Base-by-base conservation (phyloP, 2,888 invertebrate species). In the Allacma fusca region DNA sequence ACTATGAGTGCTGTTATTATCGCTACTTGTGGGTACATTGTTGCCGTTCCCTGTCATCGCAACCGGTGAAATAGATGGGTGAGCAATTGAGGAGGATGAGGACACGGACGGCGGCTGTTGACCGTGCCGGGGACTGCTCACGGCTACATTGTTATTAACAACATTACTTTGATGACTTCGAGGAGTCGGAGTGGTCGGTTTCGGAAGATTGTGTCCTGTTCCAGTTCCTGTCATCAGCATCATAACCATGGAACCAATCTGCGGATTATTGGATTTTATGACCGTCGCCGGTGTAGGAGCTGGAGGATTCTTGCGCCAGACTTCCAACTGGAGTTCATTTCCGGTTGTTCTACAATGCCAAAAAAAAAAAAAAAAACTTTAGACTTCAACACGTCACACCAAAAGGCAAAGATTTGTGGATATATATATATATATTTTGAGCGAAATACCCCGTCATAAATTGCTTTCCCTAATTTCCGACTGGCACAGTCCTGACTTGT, bases 261-360 rank as follows among this genome's bases (percentile, higher is more conserved):
- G 69, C 9, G 75, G 50, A 65, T 16, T 28, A 44, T 67, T 67
- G 24, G 68, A 50, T 59, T 71, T 71, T 23, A 57, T 26, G n/a
- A 57, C 59, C 19, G 34, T 62, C 7, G 65, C 28, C 13, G 65
- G 28, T 19, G 73, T 62, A 1, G 69, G 43, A 43, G 43, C 69
- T 16, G 70, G 64, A n/a, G 70, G 71, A 69, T 79, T 67, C 65
- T 81, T 82, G 76, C 83, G 65, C 83, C 83, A 83, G 1, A 83
- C 78, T 79, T 82, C 81, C 44, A 83, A 73, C 9, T 81, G 78
- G 67, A 83, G 59, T 23, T 76, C 78, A 23, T 62, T 78, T 7
- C 82, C 81, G 0, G 83, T 82, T 59, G 82, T 80, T 68, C 83
- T 83, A 69, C 57, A 34, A n/a, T n/a, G n/a, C n/a, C n/a, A n/a